phyloP scores from a whole-genome alignment of 2,797 vertebrate genomes.

The Pangasius mekongensis region DNA sequence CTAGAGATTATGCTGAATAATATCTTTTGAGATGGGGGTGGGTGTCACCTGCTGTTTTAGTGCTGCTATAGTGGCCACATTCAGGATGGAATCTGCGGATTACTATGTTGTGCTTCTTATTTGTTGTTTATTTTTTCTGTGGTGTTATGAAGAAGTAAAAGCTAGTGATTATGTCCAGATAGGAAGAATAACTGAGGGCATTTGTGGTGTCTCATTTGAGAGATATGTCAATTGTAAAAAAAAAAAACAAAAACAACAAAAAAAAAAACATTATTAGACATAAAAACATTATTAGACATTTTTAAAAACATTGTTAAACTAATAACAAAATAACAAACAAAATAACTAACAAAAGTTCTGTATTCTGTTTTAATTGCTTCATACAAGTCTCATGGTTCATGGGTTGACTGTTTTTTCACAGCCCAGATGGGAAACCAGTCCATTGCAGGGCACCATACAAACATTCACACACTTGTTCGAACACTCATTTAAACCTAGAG shows the following conservation, averaged over 20 bases:
- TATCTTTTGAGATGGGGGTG: constrained; percentile 6
- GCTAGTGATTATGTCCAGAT: background rate
- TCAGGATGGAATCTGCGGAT: background rate
- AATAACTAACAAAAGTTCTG: background rate
- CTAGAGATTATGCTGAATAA: background rate
- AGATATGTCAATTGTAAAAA: background rate
- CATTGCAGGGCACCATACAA: background rate
- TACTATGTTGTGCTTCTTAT: background rate
- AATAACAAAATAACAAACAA: background rate
- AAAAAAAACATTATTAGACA: no score
- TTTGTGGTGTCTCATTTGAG: background rate
- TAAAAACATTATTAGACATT: no score
- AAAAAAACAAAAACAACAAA: background rate
- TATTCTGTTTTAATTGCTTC: background rate
- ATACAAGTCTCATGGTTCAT: background rate
- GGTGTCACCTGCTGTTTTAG: background rate
- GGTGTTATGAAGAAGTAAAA: background rate
- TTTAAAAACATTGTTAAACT: no score
- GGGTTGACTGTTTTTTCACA: no score
- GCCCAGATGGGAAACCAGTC: background rate
- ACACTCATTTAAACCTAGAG: background rate
- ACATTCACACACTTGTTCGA: background rate
- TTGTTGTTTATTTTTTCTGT: background rate
- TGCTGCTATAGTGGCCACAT: background rate
- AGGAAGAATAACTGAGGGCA: background rate